phyloP scores from a whole-genome alignment of 2,797 vertebrate genomes.

The Leptoclinus maculatus region DNA sequence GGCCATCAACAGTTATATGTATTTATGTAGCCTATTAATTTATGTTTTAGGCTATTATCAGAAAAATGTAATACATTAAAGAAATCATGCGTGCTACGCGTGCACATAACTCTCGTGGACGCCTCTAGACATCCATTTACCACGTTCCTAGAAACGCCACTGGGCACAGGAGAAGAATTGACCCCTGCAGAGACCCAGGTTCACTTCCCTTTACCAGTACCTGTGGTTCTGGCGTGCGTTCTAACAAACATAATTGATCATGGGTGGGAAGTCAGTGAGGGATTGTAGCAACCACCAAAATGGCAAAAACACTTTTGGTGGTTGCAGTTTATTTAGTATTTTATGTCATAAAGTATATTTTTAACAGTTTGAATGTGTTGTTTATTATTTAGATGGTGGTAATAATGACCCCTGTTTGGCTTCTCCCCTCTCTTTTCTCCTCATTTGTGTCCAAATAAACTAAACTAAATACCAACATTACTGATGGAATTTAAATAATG shows the following conservation, averaged over 20 bases:
- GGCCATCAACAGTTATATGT: too few species aligned
- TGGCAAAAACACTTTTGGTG: neutral
- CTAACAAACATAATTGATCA: too few species aligned
- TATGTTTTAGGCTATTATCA: too few species aligned
- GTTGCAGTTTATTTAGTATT: neutral
- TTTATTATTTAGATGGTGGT: neutral
- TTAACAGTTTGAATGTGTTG: neutral
- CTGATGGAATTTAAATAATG: neutral
- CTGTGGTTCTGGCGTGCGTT: neutral
- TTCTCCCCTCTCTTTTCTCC: neutral
- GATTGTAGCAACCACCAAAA: neutral
- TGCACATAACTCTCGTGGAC: too few species aligned
- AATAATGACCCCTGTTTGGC: neutral
- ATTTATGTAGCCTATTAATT: too few species aligned
- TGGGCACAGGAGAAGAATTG: too few species aligned
- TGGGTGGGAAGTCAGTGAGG: neutral
- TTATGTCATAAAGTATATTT: neutral
- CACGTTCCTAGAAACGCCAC: too few species aligned
- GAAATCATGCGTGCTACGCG: too few species aligned
- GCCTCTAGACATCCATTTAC: too few species aligned
- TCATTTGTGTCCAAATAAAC: constrained; percentile 16
- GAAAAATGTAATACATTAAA: too few species aligned
- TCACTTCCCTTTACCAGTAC: neutral
- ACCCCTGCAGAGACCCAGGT: neutral
- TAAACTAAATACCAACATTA: neutral